Conservation (phyloP, 2,113 vertebrate species). For the Hyperoodon ampullatus region DNA sequence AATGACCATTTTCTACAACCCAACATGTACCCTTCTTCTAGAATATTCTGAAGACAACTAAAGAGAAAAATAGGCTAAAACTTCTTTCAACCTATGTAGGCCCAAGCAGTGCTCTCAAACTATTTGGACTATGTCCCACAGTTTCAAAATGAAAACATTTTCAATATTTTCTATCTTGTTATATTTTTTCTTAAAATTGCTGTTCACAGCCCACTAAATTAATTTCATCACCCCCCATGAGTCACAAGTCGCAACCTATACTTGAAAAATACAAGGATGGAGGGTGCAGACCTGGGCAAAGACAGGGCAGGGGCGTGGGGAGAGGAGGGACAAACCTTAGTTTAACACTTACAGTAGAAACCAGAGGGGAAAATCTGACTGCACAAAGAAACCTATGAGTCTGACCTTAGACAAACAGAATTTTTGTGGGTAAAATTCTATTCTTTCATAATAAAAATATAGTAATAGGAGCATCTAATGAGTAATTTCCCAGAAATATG, state of each 20-base stretch:
- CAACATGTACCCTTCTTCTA: neutral
- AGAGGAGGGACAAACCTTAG: neutral
- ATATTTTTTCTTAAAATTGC: neutral
- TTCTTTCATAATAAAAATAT: conserved; percentile 50
- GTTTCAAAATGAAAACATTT: neutral
- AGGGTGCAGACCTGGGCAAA: neutral
- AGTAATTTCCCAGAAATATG: conserved; percentile 48
- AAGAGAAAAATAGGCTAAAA: neutral
- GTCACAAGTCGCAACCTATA: neutral
- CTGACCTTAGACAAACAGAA: neutral
- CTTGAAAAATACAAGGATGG: neutral
- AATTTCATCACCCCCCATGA: neutral
- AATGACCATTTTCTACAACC: neutral
- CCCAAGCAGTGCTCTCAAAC: neutral
- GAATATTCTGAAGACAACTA: neutral
- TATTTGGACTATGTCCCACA: neutral
- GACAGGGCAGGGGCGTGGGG: fast-evolving
- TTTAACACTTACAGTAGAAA: neutral
- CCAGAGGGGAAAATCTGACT: neutral
- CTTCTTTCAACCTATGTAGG: neutral
- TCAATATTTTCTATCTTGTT: neutral
- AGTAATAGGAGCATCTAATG: conserved; percentile 12
- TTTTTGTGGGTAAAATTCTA: neutral
- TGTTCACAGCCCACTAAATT: neutral
- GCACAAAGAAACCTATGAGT: neutral